phyloP scores from a whole-genome alignment of 2,113 vertebrate genomes.

The Scophthalmus maximus region DNA sequence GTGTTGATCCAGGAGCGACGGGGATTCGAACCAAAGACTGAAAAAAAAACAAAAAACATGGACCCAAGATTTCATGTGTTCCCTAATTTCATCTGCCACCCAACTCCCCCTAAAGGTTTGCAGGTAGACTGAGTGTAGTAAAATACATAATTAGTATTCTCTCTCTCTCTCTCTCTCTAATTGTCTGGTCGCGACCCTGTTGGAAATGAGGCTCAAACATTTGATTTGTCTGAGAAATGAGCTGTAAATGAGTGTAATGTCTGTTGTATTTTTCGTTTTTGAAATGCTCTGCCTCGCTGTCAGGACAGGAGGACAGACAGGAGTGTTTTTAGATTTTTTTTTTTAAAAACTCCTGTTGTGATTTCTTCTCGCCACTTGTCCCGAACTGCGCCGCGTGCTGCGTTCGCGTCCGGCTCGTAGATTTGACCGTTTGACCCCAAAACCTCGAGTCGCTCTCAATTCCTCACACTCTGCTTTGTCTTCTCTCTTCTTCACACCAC shows the following conservation, averaged over 20 bases:
- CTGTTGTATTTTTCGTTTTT: no score
- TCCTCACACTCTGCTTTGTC: no score
- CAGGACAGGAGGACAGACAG: conserved; percentile 11
- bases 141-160: neutral
- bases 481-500: no score
- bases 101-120: neutral
- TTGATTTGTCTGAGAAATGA: no score
- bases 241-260: no score
- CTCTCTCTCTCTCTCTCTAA: neutral
- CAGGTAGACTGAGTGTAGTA: conserved; percentile 6
- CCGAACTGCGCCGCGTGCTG: no score
- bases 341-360: no score
- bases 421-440: conserved; percentile 41
- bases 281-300: conserved; percentile 8
- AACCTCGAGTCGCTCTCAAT: conserved; percentile 1
- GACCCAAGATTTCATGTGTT: conserved; percentile 80
- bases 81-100: conserved; percentile 1
- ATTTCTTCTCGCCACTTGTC: no score
- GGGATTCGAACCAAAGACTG: no score
- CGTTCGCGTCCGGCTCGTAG: no score
- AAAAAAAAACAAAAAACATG: conserved; percentile 18
- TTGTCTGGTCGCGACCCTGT: conserved; percentile 2
- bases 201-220: neutral
- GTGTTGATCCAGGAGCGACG: conserved; percentile 22
- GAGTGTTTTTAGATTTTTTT: no score